These are phyloP conservation scores for Microtus oregoni DNA, from an alignment of 2,113 vertebrate species.

Conservation along the genomic window DNA sequence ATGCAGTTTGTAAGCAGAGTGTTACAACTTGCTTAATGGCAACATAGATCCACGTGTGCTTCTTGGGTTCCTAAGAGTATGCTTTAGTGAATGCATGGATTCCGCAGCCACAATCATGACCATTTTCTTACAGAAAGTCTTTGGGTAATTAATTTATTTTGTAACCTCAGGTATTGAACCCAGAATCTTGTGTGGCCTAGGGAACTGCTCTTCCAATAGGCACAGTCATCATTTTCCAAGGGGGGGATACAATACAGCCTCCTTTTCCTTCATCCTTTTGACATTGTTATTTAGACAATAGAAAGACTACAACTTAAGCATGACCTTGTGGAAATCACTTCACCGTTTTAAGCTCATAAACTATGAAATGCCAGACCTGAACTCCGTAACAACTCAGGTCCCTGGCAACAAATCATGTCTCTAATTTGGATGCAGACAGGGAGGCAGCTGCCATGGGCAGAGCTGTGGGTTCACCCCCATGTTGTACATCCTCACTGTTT, in stretches of 20 bases:
- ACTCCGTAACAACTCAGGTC: background rate
- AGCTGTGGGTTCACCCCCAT: fast-evolving
- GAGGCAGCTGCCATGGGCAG: background rate
- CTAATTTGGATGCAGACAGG: background rate
- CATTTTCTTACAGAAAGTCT: background rate
- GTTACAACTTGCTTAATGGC: too few relatives aligned
- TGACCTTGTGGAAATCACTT: background rate
- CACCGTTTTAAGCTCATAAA: background rate
- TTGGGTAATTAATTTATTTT: background rate
- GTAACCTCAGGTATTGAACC: background rate
- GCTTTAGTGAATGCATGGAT: background rate
- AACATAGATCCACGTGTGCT: background rate
- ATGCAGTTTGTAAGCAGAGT: too few relatives aligned
- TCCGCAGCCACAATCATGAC: background rate
- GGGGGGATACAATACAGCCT: background rate
- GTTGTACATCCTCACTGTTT: background rate
- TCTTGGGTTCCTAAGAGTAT: background rate
- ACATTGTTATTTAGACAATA: conserved; percentile 27
- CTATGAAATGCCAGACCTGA: background rate
- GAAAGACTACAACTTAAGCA: background rate
- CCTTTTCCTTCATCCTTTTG: background rate
- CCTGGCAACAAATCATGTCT: background rate
- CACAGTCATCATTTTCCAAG: background rate
- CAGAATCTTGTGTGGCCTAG: background rate
- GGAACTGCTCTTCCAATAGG: background rate